Evolutionary conservation across 2,888 invertebrate genomes (phyloP).

Genomic region (Noctua fimbriata): DNA sequence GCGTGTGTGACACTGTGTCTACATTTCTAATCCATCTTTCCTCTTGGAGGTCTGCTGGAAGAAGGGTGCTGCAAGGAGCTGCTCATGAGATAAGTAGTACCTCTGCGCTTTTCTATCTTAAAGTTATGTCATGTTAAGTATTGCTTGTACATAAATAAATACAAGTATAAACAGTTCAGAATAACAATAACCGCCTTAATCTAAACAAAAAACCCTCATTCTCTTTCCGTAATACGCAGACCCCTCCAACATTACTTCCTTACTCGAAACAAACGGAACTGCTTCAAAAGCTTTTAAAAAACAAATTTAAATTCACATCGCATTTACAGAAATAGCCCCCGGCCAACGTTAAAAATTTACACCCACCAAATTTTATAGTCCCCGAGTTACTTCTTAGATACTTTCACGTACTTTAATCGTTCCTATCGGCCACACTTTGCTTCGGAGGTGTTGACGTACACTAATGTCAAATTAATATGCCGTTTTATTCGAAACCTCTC

Average conservation of each 20-base stretch:
- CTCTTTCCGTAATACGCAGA: conserved; percentile 26
- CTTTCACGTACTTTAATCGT: conserved; percentile 77
- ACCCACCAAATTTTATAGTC: conserved; percentile 81
- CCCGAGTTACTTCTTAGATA: conserved; percentile 74
- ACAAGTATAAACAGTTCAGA: not conserved
- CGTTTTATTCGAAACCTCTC: conserved; percentile 83
- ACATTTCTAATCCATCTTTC: too few relatives aligned
- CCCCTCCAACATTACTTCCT: conserved; percentile 60
- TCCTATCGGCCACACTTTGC: conserved; percentile 72
- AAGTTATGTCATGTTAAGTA: too few relatives aligned
- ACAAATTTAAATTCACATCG: conserved; percentile 77
- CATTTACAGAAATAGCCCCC: conserved; percentile 71
- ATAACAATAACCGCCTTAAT: conserved; percentile 15
- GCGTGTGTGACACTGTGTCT: too few relatives aligned
- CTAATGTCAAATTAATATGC: conserved; percentile 90
- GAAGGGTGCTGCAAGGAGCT: too few relatives aligned
- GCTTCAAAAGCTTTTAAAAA: conserved; percentile 71
- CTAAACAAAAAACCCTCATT: conserved; percentile 45
- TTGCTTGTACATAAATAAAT: not conserved
- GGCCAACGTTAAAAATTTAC: conserved; percentile 77
- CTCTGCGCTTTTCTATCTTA: too few relatives aligned
- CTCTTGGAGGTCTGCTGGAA: too few relatives aligned
- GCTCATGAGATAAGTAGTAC: too few relatives aligned
- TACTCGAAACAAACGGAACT: conserved; percentile 66
- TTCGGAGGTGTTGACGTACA: conserved; percentile 82